phyloP scores from a whole-genome alignment of 2,888 invertebrate genomes.

The Stegana nigrithorax region DNA sequence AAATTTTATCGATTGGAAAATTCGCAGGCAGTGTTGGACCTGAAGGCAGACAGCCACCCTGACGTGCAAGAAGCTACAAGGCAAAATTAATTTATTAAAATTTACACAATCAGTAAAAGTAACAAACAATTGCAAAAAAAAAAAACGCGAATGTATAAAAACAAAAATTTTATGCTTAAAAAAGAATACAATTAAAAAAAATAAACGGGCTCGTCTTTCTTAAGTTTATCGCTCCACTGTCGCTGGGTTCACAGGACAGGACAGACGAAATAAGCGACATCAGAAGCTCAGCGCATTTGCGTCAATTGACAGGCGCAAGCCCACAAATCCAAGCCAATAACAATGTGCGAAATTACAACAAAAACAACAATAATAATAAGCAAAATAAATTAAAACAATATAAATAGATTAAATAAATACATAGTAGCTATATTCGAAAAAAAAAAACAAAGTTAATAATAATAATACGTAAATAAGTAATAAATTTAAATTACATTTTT shows the following conservation, averaged over 20 bases:
- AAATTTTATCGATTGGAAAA: neutral
- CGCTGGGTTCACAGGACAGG: neutral
- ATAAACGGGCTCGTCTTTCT: neutral
- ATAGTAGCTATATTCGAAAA: too few relatives aligned
- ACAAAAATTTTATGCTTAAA: neutral
- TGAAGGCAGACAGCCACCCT: too few relatives aligned
- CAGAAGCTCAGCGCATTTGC: neutral
- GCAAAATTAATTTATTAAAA: too few relatives aligned
- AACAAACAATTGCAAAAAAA: too few relatives aligned
- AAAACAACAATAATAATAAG: neutral
- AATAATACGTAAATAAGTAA: too few relatives aligned
- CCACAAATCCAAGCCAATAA: constrained; percentile 11
- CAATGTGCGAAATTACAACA: neutral
- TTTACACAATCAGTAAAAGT: too few relatives aligned
- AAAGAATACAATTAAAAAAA: neutral
- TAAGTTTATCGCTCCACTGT: neutral
- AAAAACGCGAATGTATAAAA: too few relatives aligned
- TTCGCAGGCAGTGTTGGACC: neutral
- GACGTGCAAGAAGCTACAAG: too few relatives aligned
- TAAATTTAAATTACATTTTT: too few relatives aligned
- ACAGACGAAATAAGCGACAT: neutral
- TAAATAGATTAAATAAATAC: neutral
- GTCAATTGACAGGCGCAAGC: neutral
- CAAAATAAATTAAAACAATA: neutral
- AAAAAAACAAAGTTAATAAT: too few relatives aligned